Evolutionary conservation across 2,888 invertebrate genomes (phyloP).

Genomic region (Rambutsinella grinnellia): DNA sequence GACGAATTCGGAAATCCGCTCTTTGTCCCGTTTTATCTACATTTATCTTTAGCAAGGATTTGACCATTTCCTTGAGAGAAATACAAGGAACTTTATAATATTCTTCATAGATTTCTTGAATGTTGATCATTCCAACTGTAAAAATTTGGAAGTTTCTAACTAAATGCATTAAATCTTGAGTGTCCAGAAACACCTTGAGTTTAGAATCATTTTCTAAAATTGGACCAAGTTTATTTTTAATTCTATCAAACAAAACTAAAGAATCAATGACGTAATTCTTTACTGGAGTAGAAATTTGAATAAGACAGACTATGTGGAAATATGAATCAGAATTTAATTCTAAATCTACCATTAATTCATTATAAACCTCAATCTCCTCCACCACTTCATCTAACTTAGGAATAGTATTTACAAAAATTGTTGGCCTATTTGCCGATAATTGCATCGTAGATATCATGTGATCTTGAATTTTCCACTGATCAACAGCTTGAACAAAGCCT

Average conservation of each 20-base stretch:
- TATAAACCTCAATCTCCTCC: not conserved
- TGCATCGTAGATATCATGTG: not conserved
- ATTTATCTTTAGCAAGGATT: not conserved
- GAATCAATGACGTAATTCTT: slow-evolving; percentile 20
- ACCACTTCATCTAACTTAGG: not conserved
- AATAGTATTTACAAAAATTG: not conserved
- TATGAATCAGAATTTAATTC: slow-evolving; percentile 5
- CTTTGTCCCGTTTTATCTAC: not conserved
- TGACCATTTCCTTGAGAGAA: not conserved
- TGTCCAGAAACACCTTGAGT: slow-evolving; percentile 9
- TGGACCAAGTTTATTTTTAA: not conserved
- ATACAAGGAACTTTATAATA: not conserved
- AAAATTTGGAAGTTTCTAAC: slow-evolving; percentile 18
- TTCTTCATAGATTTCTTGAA: not conserved
- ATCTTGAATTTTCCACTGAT: not conserved
- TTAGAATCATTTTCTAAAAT: slow-evolving; percentile 11
- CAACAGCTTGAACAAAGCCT: not conserved
- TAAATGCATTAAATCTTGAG: slow-evolving; percentile 1
- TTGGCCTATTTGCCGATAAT: not conserved
- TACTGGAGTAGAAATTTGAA: slow-evolving; percentile 16
- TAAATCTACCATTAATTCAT: slow-evolving; percentile 5
- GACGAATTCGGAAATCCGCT: slow-evolving; percentile 2
- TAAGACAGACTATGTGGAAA: not conserved
- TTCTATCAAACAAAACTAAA: not conserved
- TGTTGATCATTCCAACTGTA: slow-evolving; percentile 10